A percentile compares a stretch with the other conserved stretches of the same genome.
Conservation (phyloP, 2,888 invertebrate genomes). For the Dilophus febrilis region DNA sequence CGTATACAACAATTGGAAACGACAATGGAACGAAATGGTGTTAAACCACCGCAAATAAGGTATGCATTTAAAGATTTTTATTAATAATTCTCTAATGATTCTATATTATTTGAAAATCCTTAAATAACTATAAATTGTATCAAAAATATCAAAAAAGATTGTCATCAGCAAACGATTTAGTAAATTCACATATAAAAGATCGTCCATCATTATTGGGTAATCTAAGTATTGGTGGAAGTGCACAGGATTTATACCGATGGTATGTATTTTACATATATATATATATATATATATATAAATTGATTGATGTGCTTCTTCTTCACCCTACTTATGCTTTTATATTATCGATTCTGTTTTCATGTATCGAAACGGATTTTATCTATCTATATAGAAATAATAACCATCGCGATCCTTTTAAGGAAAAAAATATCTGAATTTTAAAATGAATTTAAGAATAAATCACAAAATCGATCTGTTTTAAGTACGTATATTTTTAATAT, state of each 20-base stretch:
- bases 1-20: slow-evolving; percentile 74
- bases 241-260: slow-evolving; percentile 33
- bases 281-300: slow-evolving; percentile 12
- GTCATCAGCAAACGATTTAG: slow-evolving; percentile 42
- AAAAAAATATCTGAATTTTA: too few relatives aligned
- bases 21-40: slow-evolving; percentile 66
- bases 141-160: too few relatives aligned
- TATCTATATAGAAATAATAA: too few relatives aligned
- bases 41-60: slow-evolving; percentile 57
- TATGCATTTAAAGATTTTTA: slow-evolving; percentile 20
- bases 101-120: too few relatives aligned
- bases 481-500: too few relatives aligned
- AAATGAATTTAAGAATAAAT: too few relatives aligned
- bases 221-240: slow-evolving; percentile 30
- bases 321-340: background rate
- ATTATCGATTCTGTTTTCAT: too few relatives aligned
- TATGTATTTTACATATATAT: slow-evolving; percentile 18
- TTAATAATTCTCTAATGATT: background rate
- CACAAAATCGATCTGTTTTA: too few relatives aligned
- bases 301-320: background rate
- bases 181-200: slow-evolving; percentile 34
- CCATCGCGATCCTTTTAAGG: background rate
- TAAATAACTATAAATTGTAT: too few relatives aligned
- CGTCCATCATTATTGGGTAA: slow-evolving; percentile 36
- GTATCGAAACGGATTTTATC: too few relatives aligned